Base-by-base conservation (phyloP, 92 coral and sea anemone genomes). In the Epizoanthus fatuus region DNA sequence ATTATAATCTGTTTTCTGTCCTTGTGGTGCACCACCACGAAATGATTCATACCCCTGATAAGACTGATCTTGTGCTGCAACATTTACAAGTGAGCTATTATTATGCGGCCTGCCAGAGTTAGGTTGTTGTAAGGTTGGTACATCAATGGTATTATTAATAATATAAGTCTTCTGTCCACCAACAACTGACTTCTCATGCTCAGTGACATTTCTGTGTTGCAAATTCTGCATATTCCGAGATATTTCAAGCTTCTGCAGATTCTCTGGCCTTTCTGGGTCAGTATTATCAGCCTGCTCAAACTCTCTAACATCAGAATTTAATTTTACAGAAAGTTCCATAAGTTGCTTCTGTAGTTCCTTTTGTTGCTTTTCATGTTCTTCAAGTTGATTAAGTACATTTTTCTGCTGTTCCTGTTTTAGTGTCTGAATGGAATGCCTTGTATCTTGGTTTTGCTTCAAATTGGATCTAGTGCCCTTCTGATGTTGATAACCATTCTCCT, bases 291-390 rank as follows among this genome's bases (percentile, higher is more conserved):
- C 44, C 65, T 77, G 69, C 45, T 77, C 69, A 77, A 77, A 17
- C 13, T 60, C 69, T 39, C 22, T 20, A 44, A 62, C 70, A 77
- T 58, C 57, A 60, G 82, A 77, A 62, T 62, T 60, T 20, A 62
- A 44, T 17, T 44, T 77, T 64, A 79, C 80, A 14, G 93, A 91
- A 51, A 92, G 65, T 64, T 95, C 94, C 53, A 93, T 76, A 25
- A 97, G 91, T 78, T 95, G 95, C 9, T 85, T 89, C 42, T 94
- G 93, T 6, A 95, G 87, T 72, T 95, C 98, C 59, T 62, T 79
- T 20, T 95, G 93, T 39, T 91, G 93, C 44, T 79, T 90, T 59
- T 95, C 87, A 72, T 97, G 96, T 17, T 94, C 98, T 78, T 95
- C 98, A 14, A 97, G 92, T 40, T 90, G 94, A 69, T 81, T 86